Percentiles rank a stretch among this genome's conserved stretches.
phyloP scores from a whole-genome alignment of 2,797 vertebrate genomes.

The Ctenochaetus hawaiiensis region DNA sequence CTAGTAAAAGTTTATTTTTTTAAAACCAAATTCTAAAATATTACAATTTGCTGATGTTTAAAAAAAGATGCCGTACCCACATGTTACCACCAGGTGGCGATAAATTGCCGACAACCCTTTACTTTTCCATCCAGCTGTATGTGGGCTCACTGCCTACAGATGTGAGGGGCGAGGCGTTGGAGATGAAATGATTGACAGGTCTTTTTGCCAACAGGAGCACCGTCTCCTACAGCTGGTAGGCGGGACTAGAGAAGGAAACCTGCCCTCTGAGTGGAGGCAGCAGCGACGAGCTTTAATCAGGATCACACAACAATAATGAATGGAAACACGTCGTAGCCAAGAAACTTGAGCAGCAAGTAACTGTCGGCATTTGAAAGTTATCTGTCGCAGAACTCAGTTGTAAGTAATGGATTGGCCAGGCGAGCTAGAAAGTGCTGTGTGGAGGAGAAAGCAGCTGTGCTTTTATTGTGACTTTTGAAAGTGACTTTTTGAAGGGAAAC shows the following conservation, averaged over 20 bases:
- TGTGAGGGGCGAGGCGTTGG: conserved; percentile 54
- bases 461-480: conserved; percentile 69
- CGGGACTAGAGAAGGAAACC: conserved; percentile 60
- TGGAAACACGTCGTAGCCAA: conserved; percentile 83
- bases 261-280: conserved; percentile 74
- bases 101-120: conserved; percentile 20
- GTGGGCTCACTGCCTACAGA: conserved; percentile 57
- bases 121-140: conserved; percentile 45
- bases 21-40: not conserved
- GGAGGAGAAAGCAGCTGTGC: conserved; percentile 63
- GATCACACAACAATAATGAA: conserved; percentile 86
- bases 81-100: conserved; percentile 57
- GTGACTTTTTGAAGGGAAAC: conserved; percentile 37
- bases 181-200: conserved; percentile 56
- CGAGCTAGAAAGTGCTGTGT: conserved; percentile 50
- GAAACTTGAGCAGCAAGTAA: conserved; percentile 74
- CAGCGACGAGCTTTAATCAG: conserved; percentile 72
- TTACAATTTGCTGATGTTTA: not conserved
- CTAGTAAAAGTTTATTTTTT: not conserved
- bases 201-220: conserved; percentile 44
- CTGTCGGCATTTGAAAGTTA: conserved; percentile 54
- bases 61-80: no score
- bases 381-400: conserved; percentile 16
- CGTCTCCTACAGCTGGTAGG: conserved; percentile 38
- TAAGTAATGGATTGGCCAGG: conserved; percentile 81